Base-by-base conservation (phyloP, 2,888 invertebrate species). In the Alsophila aescularia region DNA sequence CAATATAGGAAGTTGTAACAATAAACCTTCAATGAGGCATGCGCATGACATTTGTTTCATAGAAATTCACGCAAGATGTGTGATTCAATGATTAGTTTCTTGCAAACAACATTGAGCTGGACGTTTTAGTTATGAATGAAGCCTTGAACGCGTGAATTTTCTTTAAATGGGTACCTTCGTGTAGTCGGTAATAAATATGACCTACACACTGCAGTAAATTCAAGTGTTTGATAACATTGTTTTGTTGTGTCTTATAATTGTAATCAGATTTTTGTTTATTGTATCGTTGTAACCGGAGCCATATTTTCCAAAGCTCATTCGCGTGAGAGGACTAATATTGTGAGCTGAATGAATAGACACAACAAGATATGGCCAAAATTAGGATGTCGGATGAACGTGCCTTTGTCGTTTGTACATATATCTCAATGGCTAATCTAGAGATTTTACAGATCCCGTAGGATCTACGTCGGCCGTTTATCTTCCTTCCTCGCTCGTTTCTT, bases 61-160 rank as follows among this genome's bases (percentile, higher is more conserved):
- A 48, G 45, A 62, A 61, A 58, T 64, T 66, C 59, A 62, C 68
- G 67, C 62, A 60, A 66, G 63, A 65, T 72, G 72, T 73, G n/a
- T 76, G 67, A 63, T 62, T 67, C 74, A 76, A 73, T 75, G 70
- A 77, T 79, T 77, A 75, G 73, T 73, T 75, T 67, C 48, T 53
- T 60, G 43, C 35, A 48, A 37, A 64, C 72, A 83, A 75, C 84
- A 85, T 85, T 85, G 85, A 78, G 66, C 58, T 64, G 67, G 45
- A 50, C 62, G 74, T 78, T 75, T 72, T 67, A 77, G 72, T 77
- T 69, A 60, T 44, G 51, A 69, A 62, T 62, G 57, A 65, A 76
- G 69, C 83, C 85, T 85, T 84, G 83, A 73, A 60, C 65, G 59
- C 52, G 55, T 51, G 50, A 40, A 50, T 56, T 56, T 56, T 41